These are phyloP conservation scores for Teleopsis dalmanni DNA, from an alignment of 1,140 invertebrate species.

Conservation along the genomic window DNA sequence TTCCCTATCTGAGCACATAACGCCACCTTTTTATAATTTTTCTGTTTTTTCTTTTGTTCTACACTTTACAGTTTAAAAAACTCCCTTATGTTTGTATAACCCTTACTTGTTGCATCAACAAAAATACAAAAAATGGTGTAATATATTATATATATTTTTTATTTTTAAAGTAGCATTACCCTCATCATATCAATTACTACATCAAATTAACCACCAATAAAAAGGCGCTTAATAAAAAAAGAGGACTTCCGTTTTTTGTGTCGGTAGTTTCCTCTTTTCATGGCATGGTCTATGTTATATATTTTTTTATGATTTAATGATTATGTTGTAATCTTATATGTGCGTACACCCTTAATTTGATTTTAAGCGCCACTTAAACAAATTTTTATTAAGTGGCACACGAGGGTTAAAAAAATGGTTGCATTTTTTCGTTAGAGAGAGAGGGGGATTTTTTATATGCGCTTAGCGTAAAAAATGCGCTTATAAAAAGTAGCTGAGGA, in stretches of 20 bases:
- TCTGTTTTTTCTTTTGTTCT: too few relatives aligned
- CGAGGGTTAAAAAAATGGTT: neutral
- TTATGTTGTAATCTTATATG: constrained; percentile 4
- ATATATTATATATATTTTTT: neutral
- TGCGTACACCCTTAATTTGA: constrained; percentile 1
- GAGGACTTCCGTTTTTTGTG: constrained; percentile 3
- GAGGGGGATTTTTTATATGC: neutral
- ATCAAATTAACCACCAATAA: constrained; percentile 10
- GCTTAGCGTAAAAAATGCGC: neutral
- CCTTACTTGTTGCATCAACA: constrained; percentile 8
- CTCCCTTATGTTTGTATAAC: neutral
- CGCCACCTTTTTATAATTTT: too few relatives aligned
- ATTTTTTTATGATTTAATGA: too few relatives aligned
- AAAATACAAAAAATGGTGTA: neutral
- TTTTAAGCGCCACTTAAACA: constrained; percentile 7
- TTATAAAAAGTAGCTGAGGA: neutral
- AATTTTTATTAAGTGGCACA: neutral
- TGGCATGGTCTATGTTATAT: too few relatives aligned
- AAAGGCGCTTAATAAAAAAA: constrained; percentile 8
- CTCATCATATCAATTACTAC: constrained; percentile 8
- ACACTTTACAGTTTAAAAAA: too few relatives aligned
- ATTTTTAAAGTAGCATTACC: neutral
- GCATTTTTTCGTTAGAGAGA: neutral
- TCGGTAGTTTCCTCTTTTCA: too few relatives aligned
- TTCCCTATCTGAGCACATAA: too few relatives aligned